Evolutionary conservation across 2,888 invertebrate species (phyloP).

Genomic region (Drosophila antonietae): DNA sequence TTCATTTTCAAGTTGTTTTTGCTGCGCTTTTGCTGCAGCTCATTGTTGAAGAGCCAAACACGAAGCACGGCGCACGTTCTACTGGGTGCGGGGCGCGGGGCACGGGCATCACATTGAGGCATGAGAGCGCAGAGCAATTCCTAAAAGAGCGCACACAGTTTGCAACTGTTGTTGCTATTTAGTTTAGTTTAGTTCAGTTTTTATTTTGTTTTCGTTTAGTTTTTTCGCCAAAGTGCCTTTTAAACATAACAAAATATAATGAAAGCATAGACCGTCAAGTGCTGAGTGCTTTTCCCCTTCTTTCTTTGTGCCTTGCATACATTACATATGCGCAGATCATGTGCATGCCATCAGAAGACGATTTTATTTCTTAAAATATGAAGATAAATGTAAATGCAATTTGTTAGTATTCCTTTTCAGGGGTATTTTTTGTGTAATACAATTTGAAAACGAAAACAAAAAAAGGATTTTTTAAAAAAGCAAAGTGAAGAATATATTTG

Average conservation of each 20-base stretch:
- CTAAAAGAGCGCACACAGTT: slow-evolving; percentile 34
- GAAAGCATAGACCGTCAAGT: slow-evolving; percentile 32
- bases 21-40: slow-evolving; percentile 40
- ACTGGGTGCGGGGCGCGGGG: background rate
- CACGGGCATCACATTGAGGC: background rate
- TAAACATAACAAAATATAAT: slow-evolving; percentile 41
- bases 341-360: slow-evolving; percentile 15
- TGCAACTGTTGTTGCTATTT: slow-evolving; percentile 69
- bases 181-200: slow-evolving; percentile 54
- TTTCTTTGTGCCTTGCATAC: slow-evolving; percentile 1
- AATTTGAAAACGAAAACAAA: background rate
- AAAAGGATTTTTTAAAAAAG: no score
- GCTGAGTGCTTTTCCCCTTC: slow-evolving; percentile 32
- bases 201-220: slow-evolving; percentile 37
- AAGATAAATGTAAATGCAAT: background rate
- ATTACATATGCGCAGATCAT: slow-evolving; percentile 26
- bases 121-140: slow-evolving; percentile 25
- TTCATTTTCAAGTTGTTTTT: slow-evolving; percentile 69
- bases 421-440: no score
- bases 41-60: slow-evolving; percentile 42
- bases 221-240: slow-evolving; percentile 59
- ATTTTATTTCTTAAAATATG: background rate
- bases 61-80: background rate
- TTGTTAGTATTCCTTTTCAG: background rate
- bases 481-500: background rate